These are phyloP conservation scores for Xiphophorus maculatus DNA, from an alignment of 2,113 vertebrate genomes.

Conservation along the genomic window DNA sequence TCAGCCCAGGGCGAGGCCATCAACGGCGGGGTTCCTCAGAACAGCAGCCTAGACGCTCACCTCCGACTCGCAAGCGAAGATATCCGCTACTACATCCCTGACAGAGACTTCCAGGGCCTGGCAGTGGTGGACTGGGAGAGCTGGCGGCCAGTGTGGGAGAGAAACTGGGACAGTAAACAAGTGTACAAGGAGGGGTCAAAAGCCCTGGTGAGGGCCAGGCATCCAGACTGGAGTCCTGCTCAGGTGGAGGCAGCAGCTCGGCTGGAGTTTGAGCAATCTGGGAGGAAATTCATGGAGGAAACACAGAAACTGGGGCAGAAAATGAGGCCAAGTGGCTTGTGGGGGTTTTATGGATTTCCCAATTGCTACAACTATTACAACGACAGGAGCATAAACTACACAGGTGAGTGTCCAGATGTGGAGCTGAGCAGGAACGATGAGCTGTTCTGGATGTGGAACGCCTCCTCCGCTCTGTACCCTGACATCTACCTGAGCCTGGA, in stretches of 20 bases:
- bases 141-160: constrained; percentile 91
- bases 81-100: constrained; percentile 74
- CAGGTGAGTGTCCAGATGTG: constrained; percentile 78
- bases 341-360: constrained; percentile 94
- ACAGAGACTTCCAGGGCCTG: constrained; percentile 78
- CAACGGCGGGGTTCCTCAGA: constrained; percentile 90
- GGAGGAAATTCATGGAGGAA: constrained; percentile 82
- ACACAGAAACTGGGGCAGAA: constrained; percentile 80
- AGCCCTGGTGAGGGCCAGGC: constrained; percentile 76
- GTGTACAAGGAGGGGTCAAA: constrained; percentile 84
- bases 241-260: constrained; percentile 75
- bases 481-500: constrained; percentile 86
- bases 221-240: constrained; percentile 81
- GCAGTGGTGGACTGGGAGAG: constrained; percentile 94
- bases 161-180: constrained; percentile 86
- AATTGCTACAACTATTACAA: constrained; percentile 88
- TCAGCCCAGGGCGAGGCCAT: constrained; percentile 58
- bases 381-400: constrained; percentile 76
- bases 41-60: constrained; percentile 85
- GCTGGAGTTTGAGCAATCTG: constrained; percentile 79
- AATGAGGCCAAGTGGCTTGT: constrained; percentile 82
- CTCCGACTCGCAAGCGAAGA: constrained; percentile 72
- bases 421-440: constrained; percentile 83
- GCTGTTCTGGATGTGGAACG: constrained; percentile 89
- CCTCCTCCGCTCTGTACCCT: constrained; percentile 88